Percentiles rank a stretch among this genome's conserved stretches.
Conservation (phyloP, 2,113 vertebrate genomes). For the Pandion haliaetus region DNA sequence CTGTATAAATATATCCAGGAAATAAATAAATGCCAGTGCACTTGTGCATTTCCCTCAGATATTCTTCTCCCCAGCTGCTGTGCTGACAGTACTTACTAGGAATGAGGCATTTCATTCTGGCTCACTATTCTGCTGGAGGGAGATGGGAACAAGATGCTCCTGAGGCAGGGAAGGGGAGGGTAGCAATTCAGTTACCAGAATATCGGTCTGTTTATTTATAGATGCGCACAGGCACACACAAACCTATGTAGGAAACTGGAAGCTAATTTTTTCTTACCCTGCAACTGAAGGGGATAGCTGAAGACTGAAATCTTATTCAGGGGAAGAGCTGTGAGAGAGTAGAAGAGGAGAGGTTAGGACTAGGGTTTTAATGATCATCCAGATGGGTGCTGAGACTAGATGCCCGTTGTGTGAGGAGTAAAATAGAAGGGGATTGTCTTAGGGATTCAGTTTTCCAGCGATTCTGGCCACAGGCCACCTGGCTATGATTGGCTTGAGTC, state of each 20-base stretch:
- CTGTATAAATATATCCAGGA: slow-evolving; percentile 71
- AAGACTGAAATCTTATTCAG: neutral
- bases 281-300: neutral
- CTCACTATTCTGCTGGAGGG: slow-evolving; percentile 48
- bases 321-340: neutral
- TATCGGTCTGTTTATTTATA: slow-evolving; percentile 36
- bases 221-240: neutral
- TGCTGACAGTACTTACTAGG: slow-evolving; percentile 58
- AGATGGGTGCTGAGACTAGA: neutral
- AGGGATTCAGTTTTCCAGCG: neutral
- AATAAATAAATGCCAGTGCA: slow-evolving; percentile 68
- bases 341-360: neutral
- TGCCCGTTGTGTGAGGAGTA: neutral
- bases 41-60: slow-evolving; percentile 62
- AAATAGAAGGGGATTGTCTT: neutral
- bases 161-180: slow-evolving; percentile 20
- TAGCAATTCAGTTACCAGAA: neutral
- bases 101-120: slow-evolving; percentile 57
- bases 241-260: neutral
- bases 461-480: slow-evolving; percentile 34
- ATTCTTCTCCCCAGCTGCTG: slow-evolving; percentile 67
- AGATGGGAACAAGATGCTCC: slow-evolving; percentile 66
- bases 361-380: neutral
- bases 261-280: neutral
- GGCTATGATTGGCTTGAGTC: neutral